Evolutionary conservation across 2,888 invertebrate species (phyloP), one percentile per base, ranked within the genome.

Genomic region (Chorisops tibialis): DNA sequence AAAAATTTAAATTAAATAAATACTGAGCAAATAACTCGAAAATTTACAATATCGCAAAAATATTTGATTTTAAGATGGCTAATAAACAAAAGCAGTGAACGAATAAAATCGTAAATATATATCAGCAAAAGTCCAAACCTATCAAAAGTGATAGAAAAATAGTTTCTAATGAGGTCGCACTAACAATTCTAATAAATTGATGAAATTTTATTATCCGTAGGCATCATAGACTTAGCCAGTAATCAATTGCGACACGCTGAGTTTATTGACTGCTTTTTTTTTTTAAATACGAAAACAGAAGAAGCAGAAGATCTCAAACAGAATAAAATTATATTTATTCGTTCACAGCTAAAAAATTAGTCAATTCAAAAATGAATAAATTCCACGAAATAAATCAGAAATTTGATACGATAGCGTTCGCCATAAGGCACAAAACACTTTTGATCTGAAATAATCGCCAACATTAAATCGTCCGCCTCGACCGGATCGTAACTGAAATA

Each of bases 391-490:
- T 56, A 56, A 56, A 56, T 56, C 56, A 21, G 56, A 56, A 56
- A 56, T 56, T 56, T 56, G 56, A 56, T 56, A 56, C 37, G 56
- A 56, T 35, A 19, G 35, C 30, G 56, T 43, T 35, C 16, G 11
- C 43, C 56, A 43, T 43, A 43, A 56, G 30, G 41, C 56, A 56
- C 56, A 56, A 6, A 21, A 18, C 43, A 56, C 43, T 43, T 56
- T 56, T 45, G 56, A 56, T 56, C 56, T 56, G 56, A 56, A 56
- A 56, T 56, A 56, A 56, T 56, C 56, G 56, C 56, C 56, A 56
- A 43, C 56, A 56, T 56, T 56, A 56, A 43, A 56, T 45, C 43
- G 56, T 56, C 56, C 30, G 11, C 14, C n/a, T n/a, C 56, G 30
- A 56, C 43, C 16, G 56, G 9, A 56, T 43, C 56, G 18, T 45